Evolutionary conservation across 2,888 invertebrate species (phyloP), one percentile per base, ranked within the genome.

Genomic region (Boloria selene): DNA sequence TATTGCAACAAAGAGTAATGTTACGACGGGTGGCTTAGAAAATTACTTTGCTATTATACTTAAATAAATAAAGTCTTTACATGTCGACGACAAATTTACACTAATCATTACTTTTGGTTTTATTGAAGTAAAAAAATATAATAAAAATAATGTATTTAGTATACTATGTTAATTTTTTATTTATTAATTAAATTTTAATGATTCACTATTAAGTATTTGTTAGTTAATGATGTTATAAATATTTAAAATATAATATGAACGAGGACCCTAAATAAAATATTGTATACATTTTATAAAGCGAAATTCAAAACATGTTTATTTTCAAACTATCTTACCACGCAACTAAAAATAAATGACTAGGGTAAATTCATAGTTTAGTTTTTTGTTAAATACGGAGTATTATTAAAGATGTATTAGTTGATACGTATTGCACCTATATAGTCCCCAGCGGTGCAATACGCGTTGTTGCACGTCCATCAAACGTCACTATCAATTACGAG

Each of bases 401-500:
- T 14, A 55, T 18, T 17, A 55, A 55, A 42, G 42, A 55, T n/a
- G 55, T 44, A 5, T 13, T 26, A 18, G 22, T 45, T n/a, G 22
- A n/a, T 13, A 65, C 50, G 49, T 65, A 59, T 47, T 42, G 64
- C 10, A 38, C 31, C 10, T 52, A 65, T 72, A 78, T 72, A 76
- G 75, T 85, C 86, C 85, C 87, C 75, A 73, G 82, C 77, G 86
- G 79, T 80, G 81, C 82, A 81, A 81, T 81, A 81, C 79, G 81
- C 81, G 80, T 77, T 79, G 80, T 79, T 80, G 79, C 77, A 82
- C 82, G 89, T 88, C 91, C 83, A 84, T 90, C 90, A 90, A 81
- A 87, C 79, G 90, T 90, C 90, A 87, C 86, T 86, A 90, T 90
- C 88, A 90, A 90, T 90, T 89, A 90, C 83, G 74, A 77, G 77